Evolutionary conservation across 2,113 vertebrate species (phyloP), one percentile per base, ranked within the genome.

Genomic region (Paramormyrops kingsleyae): DNA sequence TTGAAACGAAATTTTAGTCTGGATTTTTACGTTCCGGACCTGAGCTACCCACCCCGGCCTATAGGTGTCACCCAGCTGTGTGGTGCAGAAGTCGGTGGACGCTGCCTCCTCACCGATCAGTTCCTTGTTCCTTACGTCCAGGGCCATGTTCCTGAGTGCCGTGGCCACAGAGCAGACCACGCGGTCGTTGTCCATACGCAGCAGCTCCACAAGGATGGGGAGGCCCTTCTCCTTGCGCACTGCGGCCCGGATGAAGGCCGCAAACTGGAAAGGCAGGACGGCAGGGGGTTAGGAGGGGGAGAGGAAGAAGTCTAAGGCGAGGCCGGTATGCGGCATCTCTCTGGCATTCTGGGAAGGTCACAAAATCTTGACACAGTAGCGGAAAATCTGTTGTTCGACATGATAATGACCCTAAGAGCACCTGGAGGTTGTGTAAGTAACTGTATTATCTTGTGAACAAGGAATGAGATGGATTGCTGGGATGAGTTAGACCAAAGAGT

Each of bases 141-240:
- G 89, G 0, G 98, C 98, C 99, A 99, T 99, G 92, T 99, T 99
- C 92, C 99, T 95, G 12, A 99, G 92, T 47, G 99, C 98, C 0
- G 99, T 99, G 2, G 98, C 98, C 89, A 99, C 99, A 0, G 99
- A 99, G 21, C 98, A 99, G 86, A 99, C 98, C 2, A 99, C 99
- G 87, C 99, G 94, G 90, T 99, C 99, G 0, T 99, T 99, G 92
- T 99, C 98, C 98, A 99, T 99, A 88, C 99, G 95, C 91, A 99
- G 96, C 91, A 99, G 96, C 93, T 99, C 99, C 93, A 99, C 99
- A 12, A 99, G 97, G 95, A 99, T 99, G 24, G 99, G 99, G 46
- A 99, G 96, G 50, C 99, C 99, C 90, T 99, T 99, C 91, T 99
- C 99, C 88, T 99, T 99, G 56, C 98, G 96, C 21, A 99, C 98